phyloP scores from a whole-genome alignment of 2,888 invertebrate genomes.

The Drosophila trichaetosa region DNA sequence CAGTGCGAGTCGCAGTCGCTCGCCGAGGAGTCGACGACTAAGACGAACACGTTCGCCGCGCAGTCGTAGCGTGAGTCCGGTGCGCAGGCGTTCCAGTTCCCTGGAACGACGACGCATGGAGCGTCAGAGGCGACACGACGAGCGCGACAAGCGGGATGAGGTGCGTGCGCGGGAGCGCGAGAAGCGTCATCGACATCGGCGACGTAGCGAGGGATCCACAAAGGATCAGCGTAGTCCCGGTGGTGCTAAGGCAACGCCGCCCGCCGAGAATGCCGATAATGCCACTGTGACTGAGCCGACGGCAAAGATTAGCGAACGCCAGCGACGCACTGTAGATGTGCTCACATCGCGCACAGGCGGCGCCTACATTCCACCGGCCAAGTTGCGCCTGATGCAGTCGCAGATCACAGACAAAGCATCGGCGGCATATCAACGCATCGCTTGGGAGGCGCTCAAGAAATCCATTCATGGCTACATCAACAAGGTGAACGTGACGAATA shows the following conservation, averaged over 20 bases:
- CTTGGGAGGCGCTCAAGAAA: slow-evolving; percentile 99
- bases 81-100: slow-evolving; percentile 71
- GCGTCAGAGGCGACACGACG: slow-evolving; percentile 77
- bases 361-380: slow-evolving; percentile 99
- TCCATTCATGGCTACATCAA: slow-evolving; percentile 99
- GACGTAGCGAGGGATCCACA: slow-evolving; percentile 9
- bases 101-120: slow-evolving; percentile 77
- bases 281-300: slow-evolving; percentile 71
- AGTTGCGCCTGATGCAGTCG: slow-evolving; percentile 96
- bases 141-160: slow-evolving; percentile 65
- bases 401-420: slow-evolving; percentile 98
- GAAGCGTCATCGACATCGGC: slow-evolving; percentile 51
- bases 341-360: slow-evolving; percentile 94
- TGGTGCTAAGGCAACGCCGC: background rate
- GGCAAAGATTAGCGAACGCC: slow-evolving; percentile 83
- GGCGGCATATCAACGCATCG: slow-evolving; percentile 96
- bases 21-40: slow-evolving; percentile 42
- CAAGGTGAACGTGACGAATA: slow-evolving; percentile 98
- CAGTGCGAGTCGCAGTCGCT: slow-evolving; percentile 19
- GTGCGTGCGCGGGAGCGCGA: slow-evolving; percentile 66
- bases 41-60: slow-evolving; percentile 48
- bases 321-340: slow-evolving; percentile 87
- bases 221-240: slow-evolving; percentile 16
- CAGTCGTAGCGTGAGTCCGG: slow-evolving; percentile 46
- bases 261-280: slow-evolving; percentile 66